phyloP scores from a whole-genome alignment of 1,140 invertebrate species.

The Brachionus calyciflorus region DNA sequence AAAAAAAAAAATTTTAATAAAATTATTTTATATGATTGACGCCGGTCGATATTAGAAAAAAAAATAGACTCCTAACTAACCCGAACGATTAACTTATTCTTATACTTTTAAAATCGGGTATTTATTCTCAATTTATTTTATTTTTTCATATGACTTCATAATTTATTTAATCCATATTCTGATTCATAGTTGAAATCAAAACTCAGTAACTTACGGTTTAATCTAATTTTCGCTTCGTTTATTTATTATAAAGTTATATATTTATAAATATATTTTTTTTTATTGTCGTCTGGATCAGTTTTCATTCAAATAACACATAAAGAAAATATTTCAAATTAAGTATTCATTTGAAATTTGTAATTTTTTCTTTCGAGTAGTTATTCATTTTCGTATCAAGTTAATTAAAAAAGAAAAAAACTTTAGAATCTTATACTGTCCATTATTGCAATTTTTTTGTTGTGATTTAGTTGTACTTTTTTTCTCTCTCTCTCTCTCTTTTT shows the following conservation, averaged over 20 bases:
- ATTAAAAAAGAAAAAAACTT: background rate
- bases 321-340: too few species aligned
- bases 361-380: background rate
- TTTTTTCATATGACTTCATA: too few species aligned
- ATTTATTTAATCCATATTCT: background rate
- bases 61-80: too few species aligned
- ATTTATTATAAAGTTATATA: background rate
- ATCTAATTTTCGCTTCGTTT: constrained; percentile 38
- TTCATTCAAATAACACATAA: too few species aligned
- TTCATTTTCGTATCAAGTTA: constrained; percentile 11
- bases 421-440: constrained; percentile 24
- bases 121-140: too few species aligned
- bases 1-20: too few species aligned
- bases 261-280: background rate
- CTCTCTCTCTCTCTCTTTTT: too few species aligned
- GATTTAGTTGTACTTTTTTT: constrained; percentile 5
- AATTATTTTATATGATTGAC: too few species aligned
- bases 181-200: background rate
- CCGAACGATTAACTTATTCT: too few species aligned
- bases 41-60: too few species aligned
- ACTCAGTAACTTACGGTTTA: too few species aligned
- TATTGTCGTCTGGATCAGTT: constrained; percentile 30
- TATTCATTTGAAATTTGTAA: constrained; percentile 1
- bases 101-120: too few species aligned
- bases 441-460: constrained; percentile 12